A percentile compares a stretch with the other conserved stretches of the same genome.
Conservation (phyloP, 2,113 vertebrate species). For the Eulemur macaco region DNA sequence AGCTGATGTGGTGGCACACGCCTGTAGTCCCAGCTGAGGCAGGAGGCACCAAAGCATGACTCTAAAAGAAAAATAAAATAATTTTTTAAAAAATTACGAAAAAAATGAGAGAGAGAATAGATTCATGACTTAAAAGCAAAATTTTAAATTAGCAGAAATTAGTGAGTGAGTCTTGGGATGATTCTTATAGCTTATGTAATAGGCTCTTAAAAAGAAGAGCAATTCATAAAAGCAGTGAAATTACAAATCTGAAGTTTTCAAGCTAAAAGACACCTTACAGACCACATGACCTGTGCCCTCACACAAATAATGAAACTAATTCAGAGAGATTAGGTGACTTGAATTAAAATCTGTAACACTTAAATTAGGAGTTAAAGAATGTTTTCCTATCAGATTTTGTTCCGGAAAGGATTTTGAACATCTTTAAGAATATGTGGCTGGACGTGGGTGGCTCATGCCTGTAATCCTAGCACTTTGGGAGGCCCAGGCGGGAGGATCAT, state of each 20-base stretch:
- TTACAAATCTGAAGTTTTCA: background rate
- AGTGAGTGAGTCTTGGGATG: background rate
- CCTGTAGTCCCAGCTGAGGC: too few relatives aligned
- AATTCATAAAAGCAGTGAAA: background rate
- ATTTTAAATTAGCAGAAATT: background rate
- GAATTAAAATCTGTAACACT: background rate
- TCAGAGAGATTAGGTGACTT: background rate
- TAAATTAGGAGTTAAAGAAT: background rate
- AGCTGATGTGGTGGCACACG: too few relatives aligned
- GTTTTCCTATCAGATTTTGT: background rate
- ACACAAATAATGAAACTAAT: background rate
- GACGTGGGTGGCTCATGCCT: too few relatives aligned
- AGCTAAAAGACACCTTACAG: background rate
- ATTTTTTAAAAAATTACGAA: too few relatives aligned
- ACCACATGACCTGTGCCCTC: background rate
- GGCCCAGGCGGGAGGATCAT: too few relatives aligned
- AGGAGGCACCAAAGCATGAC: too few relatives aligned
- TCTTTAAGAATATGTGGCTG: background rate
- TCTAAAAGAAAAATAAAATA: too few relatives aligned
- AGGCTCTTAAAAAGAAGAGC: background rate
- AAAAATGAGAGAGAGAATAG: background rate
- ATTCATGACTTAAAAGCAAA: background rate
- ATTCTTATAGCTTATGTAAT: background rate
- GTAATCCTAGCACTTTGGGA: too few relatives aligned
- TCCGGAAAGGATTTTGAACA: background rate